phyloP scores from a whole-genome alignment of 2,888 invertebrate species.

The Drosophila stalkeri region DNA sequence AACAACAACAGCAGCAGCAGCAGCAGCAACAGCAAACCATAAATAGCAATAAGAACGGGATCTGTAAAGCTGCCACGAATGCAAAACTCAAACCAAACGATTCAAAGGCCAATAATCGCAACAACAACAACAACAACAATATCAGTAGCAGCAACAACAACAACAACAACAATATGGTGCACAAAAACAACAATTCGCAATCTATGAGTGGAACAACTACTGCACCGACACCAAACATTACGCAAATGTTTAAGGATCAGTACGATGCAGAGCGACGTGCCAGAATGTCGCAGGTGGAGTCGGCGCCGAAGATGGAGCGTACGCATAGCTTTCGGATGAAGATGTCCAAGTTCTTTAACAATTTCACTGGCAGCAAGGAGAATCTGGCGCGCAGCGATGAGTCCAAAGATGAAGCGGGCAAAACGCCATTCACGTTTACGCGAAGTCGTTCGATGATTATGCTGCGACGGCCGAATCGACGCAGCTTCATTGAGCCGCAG shows the following conservation, averaged over 20 bases:
- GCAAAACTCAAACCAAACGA: constrained; percentile 49
- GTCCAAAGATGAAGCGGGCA: constrained; percentile 47
- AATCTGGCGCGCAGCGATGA: constrained; percentile 75
- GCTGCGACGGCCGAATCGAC: constrained; percentile 82
- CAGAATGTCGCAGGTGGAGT: constrained; percentile 48
- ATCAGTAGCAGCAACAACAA: constrained; percentile 28
- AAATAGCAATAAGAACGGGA: constrained; percentile 80
- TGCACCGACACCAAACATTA: constrained; percentile 43
- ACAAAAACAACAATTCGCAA: constrained; percentile 43
- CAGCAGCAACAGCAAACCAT: constrained; percentile 39
- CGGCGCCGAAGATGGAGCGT: constrained; percentile 82
- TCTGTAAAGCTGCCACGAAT: constrained; percentile 57
- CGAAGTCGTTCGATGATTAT: constrained; percentile 85
- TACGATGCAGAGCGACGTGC: constrained; percentile 62
- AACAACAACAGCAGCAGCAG: constrained; percentile 60
- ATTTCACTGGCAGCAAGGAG: constrained; percentile 84
- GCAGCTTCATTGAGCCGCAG: constrained; percentile 83
- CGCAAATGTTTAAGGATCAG: constrained; percentile 69
- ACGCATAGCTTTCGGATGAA: constrained; percentile 84
- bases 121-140: constrained; percentile 37
- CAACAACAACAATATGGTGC: constrained; percentile 36
- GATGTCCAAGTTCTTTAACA: constrained; percentile 82
- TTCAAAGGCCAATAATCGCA: constrained; percentile 38
- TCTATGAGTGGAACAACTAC: constrained; percentile 10
- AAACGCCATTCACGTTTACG: constrained; percentile 81